These are phyloP conservation scores for Psilopsiagon aurifrons DNA, from an alignment of 2,113 vertebrate genomes.

Conservation along the genomic window DNA sequence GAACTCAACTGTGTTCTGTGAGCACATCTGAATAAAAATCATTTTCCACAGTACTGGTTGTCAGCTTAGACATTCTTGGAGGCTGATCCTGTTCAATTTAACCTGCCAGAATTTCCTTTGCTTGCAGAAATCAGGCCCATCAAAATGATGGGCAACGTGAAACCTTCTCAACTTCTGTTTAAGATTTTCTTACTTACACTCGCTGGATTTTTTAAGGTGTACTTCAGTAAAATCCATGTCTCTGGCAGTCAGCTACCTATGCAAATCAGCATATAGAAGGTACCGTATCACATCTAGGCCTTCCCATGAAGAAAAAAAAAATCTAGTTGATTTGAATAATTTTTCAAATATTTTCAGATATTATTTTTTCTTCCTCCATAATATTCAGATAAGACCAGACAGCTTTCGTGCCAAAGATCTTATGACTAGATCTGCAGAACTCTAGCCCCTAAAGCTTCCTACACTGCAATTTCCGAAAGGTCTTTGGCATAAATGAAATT, in stretches of 20 bases:
- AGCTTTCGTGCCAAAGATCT: not conserved
- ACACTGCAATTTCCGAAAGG: not conserved
- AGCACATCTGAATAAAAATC: not conserved
- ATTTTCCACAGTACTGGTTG: not conserved
- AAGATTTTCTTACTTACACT: not conserved
- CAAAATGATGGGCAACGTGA: not conserved
- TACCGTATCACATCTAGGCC: not conserved
- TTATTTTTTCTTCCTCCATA: not conserved
- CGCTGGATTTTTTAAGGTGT: not conserved
- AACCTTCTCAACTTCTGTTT: not conserved
- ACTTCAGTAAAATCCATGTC: not conserved
- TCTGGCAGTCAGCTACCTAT: not conserved
- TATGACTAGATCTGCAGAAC: not conserved
- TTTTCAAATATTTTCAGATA: not conserved
- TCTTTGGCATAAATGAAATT: not conserved
- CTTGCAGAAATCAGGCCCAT: not conserved
- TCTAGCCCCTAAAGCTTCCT: not conserved
- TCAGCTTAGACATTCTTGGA: not conserved
- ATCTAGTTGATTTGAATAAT: not conserved
- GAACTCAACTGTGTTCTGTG: not conserved
- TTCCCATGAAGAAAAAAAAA: not conserved
- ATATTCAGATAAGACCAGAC: not conserved
- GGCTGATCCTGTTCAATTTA: not conserved
- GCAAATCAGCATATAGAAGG: not conserved
- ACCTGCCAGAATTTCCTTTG: not conserved